Evolutionary conservation across 2,888 invertebrate genomes (phyloP).

Genomic region (Baronia brevicornis): DNA sequence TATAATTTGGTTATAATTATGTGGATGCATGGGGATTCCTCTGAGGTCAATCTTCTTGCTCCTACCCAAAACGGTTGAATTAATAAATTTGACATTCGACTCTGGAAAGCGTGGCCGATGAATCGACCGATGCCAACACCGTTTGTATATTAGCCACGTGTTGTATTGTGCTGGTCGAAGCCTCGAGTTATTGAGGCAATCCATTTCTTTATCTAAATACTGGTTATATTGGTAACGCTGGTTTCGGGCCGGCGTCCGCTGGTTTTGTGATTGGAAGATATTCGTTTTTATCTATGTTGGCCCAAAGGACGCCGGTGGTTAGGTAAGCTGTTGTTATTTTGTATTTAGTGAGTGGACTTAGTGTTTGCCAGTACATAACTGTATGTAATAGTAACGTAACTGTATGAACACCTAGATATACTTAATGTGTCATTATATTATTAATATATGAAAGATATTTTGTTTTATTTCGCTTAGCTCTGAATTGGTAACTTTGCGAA

Average conservation of each 20-base stretch:
- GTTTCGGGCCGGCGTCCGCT: conserved; percentile 36
- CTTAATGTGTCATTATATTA: conserved; percentile 70
- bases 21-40: not conserved
- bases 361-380: conserved; percentile 53
- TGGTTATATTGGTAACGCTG: conserved; percentile 51
- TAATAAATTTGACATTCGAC: conserved; percentile 4
- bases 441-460: conserved; percentile 64
- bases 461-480: conserved; percentile 62
- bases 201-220: conserved; percentile 36
- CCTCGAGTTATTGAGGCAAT: conserved; percentile 1
- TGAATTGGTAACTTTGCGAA: conserved; percentile 48
- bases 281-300: conserved; percentile 21
- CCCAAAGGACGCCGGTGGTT: conserved; percentile 40
- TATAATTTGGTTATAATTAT: too few species aligned
- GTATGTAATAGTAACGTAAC: conserved; percentile 60
- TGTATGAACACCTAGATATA: conserved; percentile 67
- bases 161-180: conserved; percentile 15
- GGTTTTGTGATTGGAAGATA: conserved; percentile 18
- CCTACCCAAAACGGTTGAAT: conserved; percentile 9
- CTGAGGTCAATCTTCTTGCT: not conserved
- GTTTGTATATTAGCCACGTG: conserved; percentile 67
- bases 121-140: conserved; percentile 46
- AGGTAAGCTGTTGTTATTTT: conserved; percentile 48
- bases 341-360: conserved; percentile 55
- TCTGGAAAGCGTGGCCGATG: conserved; percentile 22